These are phyloP conservation scores for Microchrysa polita DNA, from an alignment of 2,888 invertebrate genomes.

Conservation along the genomic window DNA sequence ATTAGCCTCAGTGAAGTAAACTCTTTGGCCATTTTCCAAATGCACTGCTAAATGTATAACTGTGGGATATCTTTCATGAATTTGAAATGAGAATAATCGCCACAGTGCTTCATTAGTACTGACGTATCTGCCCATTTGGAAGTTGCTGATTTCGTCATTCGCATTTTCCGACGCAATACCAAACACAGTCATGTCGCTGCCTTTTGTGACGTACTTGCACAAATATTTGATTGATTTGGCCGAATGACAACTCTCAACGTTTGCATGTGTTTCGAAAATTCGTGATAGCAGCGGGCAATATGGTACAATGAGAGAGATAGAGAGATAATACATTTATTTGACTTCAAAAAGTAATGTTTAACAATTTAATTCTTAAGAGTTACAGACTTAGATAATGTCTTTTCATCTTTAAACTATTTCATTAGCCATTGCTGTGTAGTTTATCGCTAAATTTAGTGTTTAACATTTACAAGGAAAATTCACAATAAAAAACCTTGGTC, in stretches of 20 bases:
- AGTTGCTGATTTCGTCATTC: slow-evolving; percentile 47
- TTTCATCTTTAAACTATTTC: too few species aligned
- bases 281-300: slow-evolving; percentile 54
- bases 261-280: slow-evolving; percentile 57
- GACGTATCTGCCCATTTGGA: slow-evolving; percentile 54
- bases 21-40: slow-evolving; percentile 52
- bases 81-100: slow-evolving; percentile 50
- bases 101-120: slow-evolving; percentile 51
- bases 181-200: slow-evolving; percentile 56
- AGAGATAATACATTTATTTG: too few species aligned
- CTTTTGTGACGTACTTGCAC: slow-evolving; percentile 62
- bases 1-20: slow-evolving; percentile 55
- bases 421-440: too few species aligned
- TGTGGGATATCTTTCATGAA: slow-evolving; percentile 46
- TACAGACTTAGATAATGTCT: too few species aligned
- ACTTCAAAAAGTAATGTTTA: too few species aligned
- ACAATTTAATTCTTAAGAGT: too few species aligned
- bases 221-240: slow-evolving; percentile 61
- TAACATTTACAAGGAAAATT: too few species aligned
- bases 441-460: too few species aligned
- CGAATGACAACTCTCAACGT: slow-evolving; percentile 61
- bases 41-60: slow-evolving; percentile 49
- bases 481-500: too few species aligned
- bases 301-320: too few species aligned
- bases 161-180: neutral